Evolutionary conservation across 1,140 invertebrate genomes (phyloP).

Genomic region (Cryptotermes secundus): DNA sequence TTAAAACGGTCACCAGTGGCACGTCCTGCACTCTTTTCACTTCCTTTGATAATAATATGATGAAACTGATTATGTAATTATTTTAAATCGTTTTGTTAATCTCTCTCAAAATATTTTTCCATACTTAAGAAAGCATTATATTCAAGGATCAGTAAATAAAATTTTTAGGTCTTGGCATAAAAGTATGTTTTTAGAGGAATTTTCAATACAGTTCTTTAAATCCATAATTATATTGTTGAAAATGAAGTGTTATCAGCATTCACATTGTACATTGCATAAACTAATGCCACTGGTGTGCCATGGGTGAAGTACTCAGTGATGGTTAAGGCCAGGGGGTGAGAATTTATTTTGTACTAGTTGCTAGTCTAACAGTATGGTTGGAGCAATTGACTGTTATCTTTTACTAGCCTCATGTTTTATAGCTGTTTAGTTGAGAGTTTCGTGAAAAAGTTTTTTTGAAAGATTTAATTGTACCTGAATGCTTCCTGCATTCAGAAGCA

Average conservation of each 20-base stretch:
- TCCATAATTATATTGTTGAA: neutral
- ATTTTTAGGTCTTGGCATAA: neutral
- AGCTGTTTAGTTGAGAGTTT: slow-evolving; percentile 26
- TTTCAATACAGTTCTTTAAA: slow-evolving; percentile 3
- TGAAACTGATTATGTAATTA: no score
- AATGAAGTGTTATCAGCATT: neutral
- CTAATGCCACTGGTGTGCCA: neutral
- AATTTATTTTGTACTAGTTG: slow-evolving; percentile 6
- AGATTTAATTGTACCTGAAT: neutral
- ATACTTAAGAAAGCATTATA: neutral
- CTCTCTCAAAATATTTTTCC: neutral
- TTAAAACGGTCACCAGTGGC: neutral
- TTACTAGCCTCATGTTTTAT: slow-evolving; percentile 19
- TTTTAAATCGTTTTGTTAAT: neutral
- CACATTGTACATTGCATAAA: no score
- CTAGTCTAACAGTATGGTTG: slow-evolving; percentile 21
- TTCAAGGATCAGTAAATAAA: neutral
- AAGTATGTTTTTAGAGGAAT: neutral
- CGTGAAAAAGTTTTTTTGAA: neutral
- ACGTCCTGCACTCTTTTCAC: neutral
- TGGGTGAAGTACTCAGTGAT: neutral
- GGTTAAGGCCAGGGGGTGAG: neutral
- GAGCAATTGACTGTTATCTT: slow-evolving; percentile 6
- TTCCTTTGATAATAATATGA: neutral
- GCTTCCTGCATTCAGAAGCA: neutral